phyloP scores from a whole-genome alignment of 1,140 invertebrate genomes.

The Bursaphelenchus mucronatus region DNA sequence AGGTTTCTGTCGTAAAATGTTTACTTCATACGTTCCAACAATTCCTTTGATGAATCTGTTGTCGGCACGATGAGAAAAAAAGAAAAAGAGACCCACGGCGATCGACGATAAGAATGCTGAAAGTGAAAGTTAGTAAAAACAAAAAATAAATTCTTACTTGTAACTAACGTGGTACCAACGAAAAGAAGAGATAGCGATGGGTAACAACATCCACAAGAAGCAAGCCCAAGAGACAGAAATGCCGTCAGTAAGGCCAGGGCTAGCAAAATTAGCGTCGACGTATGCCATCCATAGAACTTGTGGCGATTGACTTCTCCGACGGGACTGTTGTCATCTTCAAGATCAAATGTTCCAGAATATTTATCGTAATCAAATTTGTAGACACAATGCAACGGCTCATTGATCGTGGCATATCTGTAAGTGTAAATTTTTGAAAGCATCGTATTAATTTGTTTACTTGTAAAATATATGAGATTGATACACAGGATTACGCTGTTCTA shows the following conservation, averaged over 20 bases:
- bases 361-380: conserved; percentile 61
- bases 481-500: no score
- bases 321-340: conserved; percentile 59
- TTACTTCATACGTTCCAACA: conserved; percentile 59
- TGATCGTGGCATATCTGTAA: conserved; percentile 55
- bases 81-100: conserved; percentile 60
- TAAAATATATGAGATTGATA: conserved; percentile 1
- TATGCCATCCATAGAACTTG: conserved; percentile 61
- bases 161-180: conserved; percentile 52
- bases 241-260: conserved; percentile 50
- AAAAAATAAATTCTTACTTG: conserved; percentile 41
- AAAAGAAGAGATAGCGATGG: conserved; percentile 53
- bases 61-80: conserved; percentile 58
- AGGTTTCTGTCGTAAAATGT: not conserved
- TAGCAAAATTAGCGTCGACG: conserved; percentile 55
- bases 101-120: conserved; percentile 56
- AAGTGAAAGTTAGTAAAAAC: conserved; percentile 10
- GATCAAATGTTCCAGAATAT: conserved; percentile 60
- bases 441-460: not conserved
- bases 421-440: not conserved
- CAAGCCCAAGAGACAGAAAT: conserved; percentile 54
- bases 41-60: conserved; percentile 61
- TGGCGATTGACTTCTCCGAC: conserved; percentile 60
- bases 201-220: conserved; percentile 57
- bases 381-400: conserved; percentile 59